Conservation (phyloP, 2,888 invertebrate species). For the Heterodera filipjevi region DNA sequence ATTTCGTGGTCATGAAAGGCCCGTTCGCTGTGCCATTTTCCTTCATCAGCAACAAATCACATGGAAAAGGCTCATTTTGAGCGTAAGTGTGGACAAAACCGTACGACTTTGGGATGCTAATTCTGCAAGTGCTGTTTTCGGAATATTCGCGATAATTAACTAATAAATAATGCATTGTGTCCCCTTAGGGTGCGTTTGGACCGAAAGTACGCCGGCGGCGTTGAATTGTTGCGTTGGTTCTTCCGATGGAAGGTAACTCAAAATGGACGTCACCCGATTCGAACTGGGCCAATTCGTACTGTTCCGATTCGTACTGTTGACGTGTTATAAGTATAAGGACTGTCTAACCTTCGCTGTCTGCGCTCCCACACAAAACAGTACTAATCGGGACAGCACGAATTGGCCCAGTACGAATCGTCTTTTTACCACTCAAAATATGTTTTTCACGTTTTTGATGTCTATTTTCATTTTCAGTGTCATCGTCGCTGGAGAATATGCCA, state of each 20-base stretch:
- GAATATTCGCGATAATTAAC: neutral
- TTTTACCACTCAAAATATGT: too few species aligned
- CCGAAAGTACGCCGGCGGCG: conserved; percentile 41
- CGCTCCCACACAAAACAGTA: too few species aligned
- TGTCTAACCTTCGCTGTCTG: too few species aligned
- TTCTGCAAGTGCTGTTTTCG: conserved; percentile 61
- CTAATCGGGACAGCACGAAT: too few species aligned
- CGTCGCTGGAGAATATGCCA: conserved; percentile 43
- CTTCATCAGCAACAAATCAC: conserved; percentile 61
- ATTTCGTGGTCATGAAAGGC: conserved; percentile 59
- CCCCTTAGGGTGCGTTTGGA: conserved; percentile 45
- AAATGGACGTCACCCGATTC: neutral
- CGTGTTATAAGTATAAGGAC: too few species aligned
- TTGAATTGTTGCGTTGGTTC: conserved; percentile 46
- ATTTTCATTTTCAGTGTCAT: conserved; percentile 39
- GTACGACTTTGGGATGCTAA: conserved; percentile 67
- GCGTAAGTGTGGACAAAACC: conserved; percentile 66
- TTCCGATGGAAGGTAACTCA: conserved; percentile 37
- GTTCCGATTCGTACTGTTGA: too few species aligned
- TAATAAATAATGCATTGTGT: neutral
- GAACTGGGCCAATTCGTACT: too few species aligned
- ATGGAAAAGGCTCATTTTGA: conserved; percentile 63
- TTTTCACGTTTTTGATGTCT: conserved; percentile 9
- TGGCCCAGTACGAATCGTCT: too few species aligned
- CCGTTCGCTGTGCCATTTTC: conserved; percentile 57